Evolutionary conservation across 2,888 invertebrate genomes (phyloP).

Genomic region (Rhagonycha fulva): DNA sequence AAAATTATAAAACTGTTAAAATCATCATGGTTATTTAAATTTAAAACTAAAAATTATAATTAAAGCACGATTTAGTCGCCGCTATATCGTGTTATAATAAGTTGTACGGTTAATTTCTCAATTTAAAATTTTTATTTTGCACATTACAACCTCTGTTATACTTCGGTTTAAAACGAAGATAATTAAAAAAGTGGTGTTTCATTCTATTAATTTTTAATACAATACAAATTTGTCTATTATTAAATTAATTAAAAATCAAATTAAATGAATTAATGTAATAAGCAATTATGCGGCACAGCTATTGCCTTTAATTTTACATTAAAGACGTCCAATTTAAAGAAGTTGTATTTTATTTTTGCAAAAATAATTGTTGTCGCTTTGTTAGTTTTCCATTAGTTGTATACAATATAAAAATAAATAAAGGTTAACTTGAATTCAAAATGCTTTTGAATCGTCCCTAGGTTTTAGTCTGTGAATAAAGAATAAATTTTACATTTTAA

Average conservation of each 20-base stretch:
- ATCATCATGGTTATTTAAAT: neutral
- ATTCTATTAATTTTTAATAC: neutral
- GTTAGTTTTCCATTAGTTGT: too few species aligned
- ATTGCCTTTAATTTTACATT: neutral
- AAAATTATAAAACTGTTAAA: neutral
- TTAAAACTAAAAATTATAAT: neutral
- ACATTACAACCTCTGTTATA: neutral
- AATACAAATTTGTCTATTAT: neutral
- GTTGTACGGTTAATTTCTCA: neutral
- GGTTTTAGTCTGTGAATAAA: too few species aligned
- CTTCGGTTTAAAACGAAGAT: neutral
- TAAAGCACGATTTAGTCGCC: neutral
- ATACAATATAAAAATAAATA: too few species aligned
- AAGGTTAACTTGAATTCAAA: too few species aligned
- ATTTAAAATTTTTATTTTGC: neutral
- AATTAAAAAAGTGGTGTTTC: neutral
- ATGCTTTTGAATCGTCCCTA: too few species aligned
- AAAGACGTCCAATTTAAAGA: neutral
- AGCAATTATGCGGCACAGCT: neutral
- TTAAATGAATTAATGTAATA: neutral
- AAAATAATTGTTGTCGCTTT: too few species aligned
- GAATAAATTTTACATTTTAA: too few species aligned
- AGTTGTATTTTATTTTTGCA: neutral
- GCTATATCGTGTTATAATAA: too few species aligned
- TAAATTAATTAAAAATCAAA: neutral